Base-by-base conservation (phyloP, 2,888 invertebrate genomes). In the Unio delphinus region DNA sequence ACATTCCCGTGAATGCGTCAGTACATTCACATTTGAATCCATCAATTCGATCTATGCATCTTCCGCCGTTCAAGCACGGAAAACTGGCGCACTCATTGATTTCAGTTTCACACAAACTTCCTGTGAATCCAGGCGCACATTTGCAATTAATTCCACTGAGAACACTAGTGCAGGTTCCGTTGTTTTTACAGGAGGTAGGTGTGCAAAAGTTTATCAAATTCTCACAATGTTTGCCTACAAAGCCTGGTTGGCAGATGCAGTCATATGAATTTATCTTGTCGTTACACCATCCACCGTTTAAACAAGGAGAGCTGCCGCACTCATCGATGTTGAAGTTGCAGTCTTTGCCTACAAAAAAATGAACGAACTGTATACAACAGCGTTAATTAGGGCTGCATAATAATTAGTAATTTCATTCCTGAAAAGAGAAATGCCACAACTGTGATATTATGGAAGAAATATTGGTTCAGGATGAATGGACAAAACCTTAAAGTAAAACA, bases 11-110 rank as follows among this genome's bases (percentile, higher is more conserved):
- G 87, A 94, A 96, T 0, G 96, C 96, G 61, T 95, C 92, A 63
- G 94, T 94, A 91, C 97, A 97, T 60, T 96, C 95, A 90, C 97
- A 97, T 86, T 95, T 94, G 91, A 95, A 97, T 11, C 94, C 95
- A 89, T 96, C 95, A 1, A 58, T 45, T 7, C 60, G 26, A 57
- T 76, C 74, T 34, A 67, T 45, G 67, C 76, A 76, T 11, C 11
- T 54, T 30, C 72, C 76, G 11, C 91, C 91, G 71, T 91, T 90
- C n/a, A 69, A 93, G 87, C 97, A 97, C 26, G 96, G 96, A 26
- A 92, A 91, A 34, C 94, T 93, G 20, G 93, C 92, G 90, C 89
- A 89, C 65, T 96, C 95, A 91, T 83, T 73, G 17, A 81, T 76
- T 72, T 95, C 95, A 73, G 94, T 94, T 86, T 95, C 95, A 89